Evolutionary conservation across 2,113 vertebrate genomes (phyloP).

Genomic region (Danionella cerebrum): DNA sequence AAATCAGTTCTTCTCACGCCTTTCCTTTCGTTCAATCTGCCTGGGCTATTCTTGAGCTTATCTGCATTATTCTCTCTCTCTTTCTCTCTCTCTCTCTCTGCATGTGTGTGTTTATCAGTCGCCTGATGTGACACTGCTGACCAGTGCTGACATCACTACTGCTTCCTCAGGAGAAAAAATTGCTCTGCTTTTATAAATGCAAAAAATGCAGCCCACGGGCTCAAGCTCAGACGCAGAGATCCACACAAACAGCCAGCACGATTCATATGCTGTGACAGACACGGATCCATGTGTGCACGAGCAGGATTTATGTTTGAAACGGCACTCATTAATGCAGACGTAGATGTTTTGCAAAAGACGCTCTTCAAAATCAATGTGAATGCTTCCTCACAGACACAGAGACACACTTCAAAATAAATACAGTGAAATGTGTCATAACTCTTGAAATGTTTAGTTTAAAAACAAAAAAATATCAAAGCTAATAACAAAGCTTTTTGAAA

Average conservation of each 20-base stretch:
- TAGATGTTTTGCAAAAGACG: neutral
- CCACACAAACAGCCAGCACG: slow-evolving; percentile 6
- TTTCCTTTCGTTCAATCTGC: slow-evolving; percentile 29
- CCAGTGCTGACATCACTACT: slow-evolving; percentile 34
- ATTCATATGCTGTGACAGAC: slow-evolving; percentile 11
- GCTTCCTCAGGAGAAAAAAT: slow-evolving; percentile 34
- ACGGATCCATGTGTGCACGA: neutral
- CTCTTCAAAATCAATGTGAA: neutral
- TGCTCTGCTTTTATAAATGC: slow-evolving; percentile 26
- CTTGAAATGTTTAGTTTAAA: too few relatives aligned
- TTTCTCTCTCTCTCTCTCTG: slow-evolving; percentile 7
- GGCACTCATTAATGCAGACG: neutral
- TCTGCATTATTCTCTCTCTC: neutral
- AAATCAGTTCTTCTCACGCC: slow-evolving; percentile 14
- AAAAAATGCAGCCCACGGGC: slow-evolving; percentile 16
- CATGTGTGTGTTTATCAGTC: slow-evolving; percentile 25
- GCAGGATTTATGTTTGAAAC: neutral
- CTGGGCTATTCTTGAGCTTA: slow-evolving; percentile 18
- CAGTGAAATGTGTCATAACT: too few relatives aligned
- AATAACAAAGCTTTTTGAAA: too few relatives aligned
- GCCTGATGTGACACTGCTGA: slow-evolving; percentile 39
- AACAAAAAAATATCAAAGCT: too few relatives aligned
- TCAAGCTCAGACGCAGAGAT: neutral
- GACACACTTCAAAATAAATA: too few relatives aligned
- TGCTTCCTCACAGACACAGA: neutral